Base-by-base conservation (phyloP, 2,113 vertebrate species). In the Petaurus breviceps region DNA sequence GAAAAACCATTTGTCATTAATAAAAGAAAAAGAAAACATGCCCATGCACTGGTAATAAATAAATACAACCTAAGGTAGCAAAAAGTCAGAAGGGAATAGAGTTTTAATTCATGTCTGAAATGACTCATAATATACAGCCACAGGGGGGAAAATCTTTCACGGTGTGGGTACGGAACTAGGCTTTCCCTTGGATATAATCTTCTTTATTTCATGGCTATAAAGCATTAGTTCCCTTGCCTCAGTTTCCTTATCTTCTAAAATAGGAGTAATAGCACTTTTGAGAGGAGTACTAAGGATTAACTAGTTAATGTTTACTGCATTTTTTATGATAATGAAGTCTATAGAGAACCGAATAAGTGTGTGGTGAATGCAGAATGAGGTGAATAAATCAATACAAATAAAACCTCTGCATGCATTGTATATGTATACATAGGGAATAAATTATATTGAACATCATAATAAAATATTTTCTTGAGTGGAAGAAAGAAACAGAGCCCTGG, bases 211-310 rank as follows among this genome's bases (percentile, higher is more conserved):
- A n/a, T 92, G 92, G 46, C 77, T 91, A 95, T 91, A 92, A 93
- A 91, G 92, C 3, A 25, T 77, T 77, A 90, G 91, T 96, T 94
- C 90, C 31, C 57, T 53, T 95, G 95, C 94, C 95, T 98, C 97
- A 97, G 95, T 97, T 97, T 98, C 43, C 11, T 97, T 91, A 96
- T 96, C 97, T 96, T 94, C n/a, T 97, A 77, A 97, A 97, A 97
- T 90, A 94, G 95, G 61, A 95, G 96, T 96, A 96, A 96, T 89
- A 77, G 16, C 89, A 94, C 37, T 91, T 96, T 89, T 53, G 93
- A 37, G 77, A 31, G 47, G 93, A 94, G 53, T 93, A 51, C 0
- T 96, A 53, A 95, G 51, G 54, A 96, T 96, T 91, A 89, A 46
- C 53, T 90, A 53, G 25, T 95, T 97, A 96, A 92, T 93, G 54